Conservation (phyloP, 2,113 vertebrate genomes). For the Nothocercus julius region DNA sequence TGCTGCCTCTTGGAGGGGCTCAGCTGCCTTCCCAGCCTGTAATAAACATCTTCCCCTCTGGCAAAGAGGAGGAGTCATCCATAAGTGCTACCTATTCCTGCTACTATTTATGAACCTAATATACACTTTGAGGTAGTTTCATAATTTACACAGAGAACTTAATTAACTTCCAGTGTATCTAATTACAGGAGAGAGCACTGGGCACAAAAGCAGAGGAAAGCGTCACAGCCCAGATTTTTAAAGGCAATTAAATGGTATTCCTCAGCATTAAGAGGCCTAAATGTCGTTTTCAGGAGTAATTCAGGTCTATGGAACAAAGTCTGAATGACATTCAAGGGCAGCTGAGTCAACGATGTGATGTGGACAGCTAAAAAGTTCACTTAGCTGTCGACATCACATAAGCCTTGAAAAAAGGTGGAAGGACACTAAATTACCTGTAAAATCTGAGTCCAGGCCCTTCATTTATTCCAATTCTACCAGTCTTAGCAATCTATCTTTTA, state of each 20-base stretch:
- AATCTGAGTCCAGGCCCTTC: not conserved
- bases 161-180: not conserved
- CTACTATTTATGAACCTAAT: not conserved
- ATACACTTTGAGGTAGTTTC: not conserved
- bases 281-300: not conserved
- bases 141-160: not conserved
- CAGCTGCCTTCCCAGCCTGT: not conserved
- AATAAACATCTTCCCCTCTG: slow-evolving; percentile 13
- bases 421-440: not conserved
- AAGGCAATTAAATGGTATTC: not conserved
- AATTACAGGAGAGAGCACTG: not conserved
- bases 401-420: not conserved
- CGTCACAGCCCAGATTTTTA: not conserved
- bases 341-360: not conserved
- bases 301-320: not conserved
- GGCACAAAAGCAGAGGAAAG: not conserved
- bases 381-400: not conserved
- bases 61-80: slow-evolving; percentile 1
- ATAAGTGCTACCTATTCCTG: not conserved
- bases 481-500: not conserved
- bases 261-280: not conserved
- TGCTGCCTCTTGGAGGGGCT: not conserved
- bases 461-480: not conserved
- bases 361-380: not conserved
- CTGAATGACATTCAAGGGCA: not conserved